A percentile compares a stretch with the other conserved stretches of the same genome.
These are phyloP conservation scores for Lampris megalopsis DNA, from an alignment of 2,113 vertebrate species.

Conservation along the genomic window DNA sequence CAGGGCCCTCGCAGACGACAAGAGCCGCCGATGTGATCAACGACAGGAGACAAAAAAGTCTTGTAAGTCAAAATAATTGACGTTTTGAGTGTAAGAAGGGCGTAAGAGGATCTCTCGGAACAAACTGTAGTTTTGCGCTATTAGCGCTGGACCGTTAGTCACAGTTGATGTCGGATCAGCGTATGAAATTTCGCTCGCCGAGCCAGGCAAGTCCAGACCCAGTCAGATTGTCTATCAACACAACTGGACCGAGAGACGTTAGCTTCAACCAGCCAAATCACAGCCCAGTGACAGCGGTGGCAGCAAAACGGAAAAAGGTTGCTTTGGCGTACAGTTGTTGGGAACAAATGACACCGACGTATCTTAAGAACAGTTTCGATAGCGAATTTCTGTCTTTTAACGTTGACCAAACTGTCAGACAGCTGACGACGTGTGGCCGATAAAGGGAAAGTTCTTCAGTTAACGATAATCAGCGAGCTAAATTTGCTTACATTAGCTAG, in stretches of 20 bases:
- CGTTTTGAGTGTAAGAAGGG: background rate
- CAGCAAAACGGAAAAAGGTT: background rate
- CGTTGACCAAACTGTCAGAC: conserved; percentile 22
- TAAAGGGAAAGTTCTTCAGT: conserved; percentile 64
- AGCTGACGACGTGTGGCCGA: conserved; percentile 46
- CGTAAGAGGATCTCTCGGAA: background rate
- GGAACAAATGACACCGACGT: background rate
- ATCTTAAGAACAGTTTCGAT: background rate
- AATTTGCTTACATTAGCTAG: conserved; percentile 11
- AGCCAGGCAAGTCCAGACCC: conserved; percentile 35
- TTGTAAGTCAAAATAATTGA: conserved; percentile 60
- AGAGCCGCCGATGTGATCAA: conserved; percentile 63
- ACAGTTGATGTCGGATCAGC: background rate
- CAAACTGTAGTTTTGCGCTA: background rate
- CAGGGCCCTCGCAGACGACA: conserved; percentile 69
- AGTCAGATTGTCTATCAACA: conserved; percentile 44
- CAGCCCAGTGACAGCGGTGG: background rate
- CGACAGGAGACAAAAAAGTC: conserved; percentile 66
- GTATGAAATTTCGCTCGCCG: conserved; percentile 12
- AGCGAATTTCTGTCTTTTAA: background rate
- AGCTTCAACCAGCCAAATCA: conserved; percentile 10
- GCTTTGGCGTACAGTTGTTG: accelerated
- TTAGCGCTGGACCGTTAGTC: conserved; percentile 4
- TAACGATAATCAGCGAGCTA: conserved; percentile 57
- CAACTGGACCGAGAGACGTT: conserved; percentile 26